Conservation (phyloP, 2,113 vertebrate species). For the Alligator sinensis region DNA sequence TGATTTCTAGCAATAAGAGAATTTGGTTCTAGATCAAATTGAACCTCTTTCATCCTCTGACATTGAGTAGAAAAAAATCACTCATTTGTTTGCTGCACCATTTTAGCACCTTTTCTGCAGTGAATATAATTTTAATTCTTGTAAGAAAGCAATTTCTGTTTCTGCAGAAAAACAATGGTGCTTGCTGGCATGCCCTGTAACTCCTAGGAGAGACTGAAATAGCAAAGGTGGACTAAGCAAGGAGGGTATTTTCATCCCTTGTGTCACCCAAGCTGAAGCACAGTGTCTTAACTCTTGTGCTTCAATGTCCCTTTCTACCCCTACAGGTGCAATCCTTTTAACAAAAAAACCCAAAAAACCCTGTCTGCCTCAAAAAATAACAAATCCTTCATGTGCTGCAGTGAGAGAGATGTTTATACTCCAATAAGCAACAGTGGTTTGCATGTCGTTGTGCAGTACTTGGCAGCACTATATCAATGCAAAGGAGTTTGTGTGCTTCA, state of each 20-base stretch:
- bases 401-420: neutral
- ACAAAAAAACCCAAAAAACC: no score
- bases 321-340: no score
- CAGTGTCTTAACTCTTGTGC: no score
- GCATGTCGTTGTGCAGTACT: rapidly evolving
- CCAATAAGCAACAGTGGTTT: rapidly evolving
- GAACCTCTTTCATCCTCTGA: neutral
- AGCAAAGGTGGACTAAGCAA: neutral
- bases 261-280: no score
- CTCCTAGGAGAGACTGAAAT: neutral
- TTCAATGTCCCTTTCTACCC: no score
- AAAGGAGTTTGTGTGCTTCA: neutral
- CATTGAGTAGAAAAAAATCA: neutral
- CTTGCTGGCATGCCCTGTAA: neutral
- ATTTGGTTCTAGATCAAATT: neutral
- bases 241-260: no score
- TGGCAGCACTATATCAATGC: neutral
- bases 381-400: rapidly evolving
- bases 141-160: neutral
- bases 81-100: neutral
- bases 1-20: neutral
- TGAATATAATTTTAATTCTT: neutral
- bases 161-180: neutral
- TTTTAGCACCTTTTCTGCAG: neutral
- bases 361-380: neutral